A percentile compares a stretch with the other conserved stretches of the same genome.
phyloP scores from a whole-genome alignment of 2,888 invertebrate genomes.

The Tinea semifulvella region DNA sequence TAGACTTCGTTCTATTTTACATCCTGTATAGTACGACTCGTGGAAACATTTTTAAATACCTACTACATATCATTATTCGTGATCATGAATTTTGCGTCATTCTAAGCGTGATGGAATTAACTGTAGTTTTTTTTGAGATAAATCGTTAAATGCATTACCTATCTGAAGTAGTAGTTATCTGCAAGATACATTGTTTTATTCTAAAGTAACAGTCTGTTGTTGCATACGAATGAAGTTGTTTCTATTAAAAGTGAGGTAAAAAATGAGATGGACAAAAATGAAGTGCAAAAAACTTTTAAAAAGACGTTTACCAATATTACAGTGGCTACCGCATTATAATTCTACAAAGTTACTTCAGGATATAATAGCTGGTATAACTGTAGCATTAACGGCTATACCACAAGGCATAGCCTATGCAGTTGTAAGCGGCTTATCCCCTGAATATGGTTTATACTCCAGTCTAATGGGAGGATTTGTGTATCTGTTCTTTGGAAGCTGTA shows the following conservation, averaged over 20 bases:
- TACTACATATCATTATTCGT: no score
- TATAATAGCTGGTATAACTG: slow-evolving; percentile 85
- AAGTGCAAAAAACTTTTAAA: slow-evolving; percentile 24
- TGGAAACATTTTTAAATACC: no score
- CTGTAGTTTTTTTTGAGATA: no score
- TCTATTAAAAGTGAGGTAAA: neutral
- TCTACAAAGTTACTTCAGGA: slow-evolving; percentile 75
- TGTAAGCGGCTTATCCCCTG: slow-evolving; percentile 74
- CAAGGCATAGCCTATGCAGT: slow-evolving; percentile 86
- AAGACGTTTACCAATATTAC: slow-evolving; percentile 71
- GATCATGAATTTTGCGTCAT: no score
- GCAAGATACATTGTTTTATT: no score
- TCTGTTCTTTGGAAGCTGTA: slow-evolving; percentile 85
- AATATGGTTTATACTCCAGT: slow-evolving; percentile 89
- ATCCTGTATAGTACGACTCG: no score
- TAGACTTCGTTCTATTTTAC: no score
- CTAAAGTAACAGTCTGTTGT: neutral
- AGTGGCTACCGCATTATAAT: slow-evolving; percentile 80
- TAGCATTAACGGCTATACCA: slow-evolving; percentile 84
- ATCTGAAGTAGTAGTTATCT: no score
- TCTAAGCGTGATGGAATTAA: no score
- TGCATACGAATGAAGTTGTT: neutral
- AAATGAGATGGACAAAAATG: slow-evolving; percentile 1
- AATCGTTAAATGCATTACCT: no score
- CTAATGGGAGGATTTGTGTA: slow-evolving; percentile 92